Evolutionary conservation across 2,113 vertebrate genomes (phyloP).

Genomic region (Oreochromis spilurus): DNA sequence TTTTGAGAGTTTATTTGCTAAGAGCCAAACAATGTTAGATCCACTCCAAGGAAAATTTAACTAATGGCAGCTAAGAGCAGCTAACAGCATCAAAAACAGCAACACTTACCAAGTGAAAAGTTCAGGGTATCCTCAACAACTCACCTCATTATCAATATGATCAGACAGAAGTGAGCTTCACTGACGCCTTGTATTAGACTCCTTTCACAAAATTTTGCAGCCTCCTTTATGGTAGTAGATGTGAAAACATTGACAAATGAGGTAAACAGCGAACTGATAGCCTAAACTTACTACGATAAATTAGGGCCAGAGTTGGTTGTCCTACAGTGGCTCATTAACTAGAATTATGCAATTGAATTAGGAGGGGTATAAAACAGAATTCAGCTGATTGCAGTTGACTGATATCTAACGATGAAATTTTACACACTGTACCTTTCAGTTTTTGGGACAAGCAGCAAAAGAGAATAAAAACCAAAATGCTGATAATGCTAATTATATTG

Average conservation of each 20-base stretch:
- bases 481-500: not conserved
- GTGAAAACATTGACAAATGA: not conserved
- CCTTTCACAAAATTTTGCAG: not conserved
- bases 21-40: not conserved
- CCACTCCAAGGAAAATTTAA: not conserved
- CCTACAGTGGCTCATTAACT: not conserved
- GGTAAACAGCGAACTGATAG: not conserved
- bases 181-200: not conserved
- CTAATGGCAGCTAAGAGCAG: not conserved
- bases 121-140: not conserved
- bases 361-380: not conserved
- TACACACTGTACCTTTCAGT: not conserved
- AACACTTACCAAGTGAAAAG: not conserved
- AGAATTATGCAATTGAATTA: not conserved
- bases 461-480: not conserved
- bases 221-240: not conserved
- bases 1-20: not conserved
- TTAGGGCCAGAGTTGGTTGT: not conserved
- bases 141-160: not conserved
- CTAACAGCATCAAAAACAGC: not conserved
- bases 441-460: not conserved
- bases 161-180: not conserved
- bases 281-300: not conserved
- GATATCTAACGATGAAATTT: not conserved
- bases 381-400: not conserved